These are phyloP conservation scores for Tyrannus savana DNA, from an alignment of 2,113 vertebrate species.

Conservation along the genomic window DNA sequence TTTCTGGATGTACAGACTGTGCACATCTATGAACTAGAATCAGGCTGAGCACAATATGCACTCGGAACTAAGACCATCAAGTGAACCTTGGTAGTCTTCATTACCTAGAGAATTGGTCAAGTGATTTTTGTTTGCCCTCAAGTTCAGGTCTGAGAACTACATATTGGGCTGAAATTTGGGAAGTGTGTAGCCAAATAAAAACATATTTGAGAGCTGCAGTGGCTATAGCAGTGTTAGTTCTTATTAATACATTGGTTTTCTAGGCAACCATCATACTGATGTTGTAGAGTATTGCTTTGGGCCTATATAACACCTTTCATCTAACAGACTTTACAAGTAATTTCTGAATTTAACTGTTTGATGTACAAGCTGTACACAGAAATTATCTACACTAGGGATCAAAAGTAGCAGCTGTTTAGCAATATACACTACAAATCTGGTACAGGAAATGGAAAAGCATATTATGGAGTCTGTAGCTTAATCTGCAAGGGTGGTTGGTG, in stretches of 20 bases:
- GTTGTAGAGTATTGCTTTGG: neutral
- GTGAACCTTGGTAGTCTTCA: neutral
- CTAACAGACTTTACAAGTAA: neutral
- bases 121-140: neutral
- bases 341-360: neutral
- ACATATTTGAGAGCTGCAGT: neutral
- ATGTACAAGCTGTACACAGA: neutral
- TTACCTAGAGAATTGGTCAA: neutral
- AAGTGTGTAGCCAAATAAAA: neutral
- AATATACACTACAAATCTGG: neutral
- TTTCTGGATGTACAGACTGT: neutral
- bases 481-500: neutral
- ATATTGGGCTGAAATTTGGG: neutral
- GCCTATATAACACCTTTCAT: neutral
- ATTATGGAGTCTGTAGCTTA: neutral
- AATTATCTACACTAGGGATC: neutral
- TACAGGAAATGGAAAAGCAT: neutral
- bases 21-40: neutral
- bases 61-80: neutral
- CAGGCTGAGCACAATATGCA: neutral
- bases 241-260: neutral
- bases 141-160: neutral
- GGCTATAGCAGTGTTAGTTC: neutral
- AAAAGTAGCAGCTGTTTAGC: neutral
- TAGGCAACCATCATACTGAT: neutral